These are phyloP conservation scores for Coenonympha glycerion DNA, from an alignment of 2,888 invertebrate species.

Conservation along the genomic window DNA sequence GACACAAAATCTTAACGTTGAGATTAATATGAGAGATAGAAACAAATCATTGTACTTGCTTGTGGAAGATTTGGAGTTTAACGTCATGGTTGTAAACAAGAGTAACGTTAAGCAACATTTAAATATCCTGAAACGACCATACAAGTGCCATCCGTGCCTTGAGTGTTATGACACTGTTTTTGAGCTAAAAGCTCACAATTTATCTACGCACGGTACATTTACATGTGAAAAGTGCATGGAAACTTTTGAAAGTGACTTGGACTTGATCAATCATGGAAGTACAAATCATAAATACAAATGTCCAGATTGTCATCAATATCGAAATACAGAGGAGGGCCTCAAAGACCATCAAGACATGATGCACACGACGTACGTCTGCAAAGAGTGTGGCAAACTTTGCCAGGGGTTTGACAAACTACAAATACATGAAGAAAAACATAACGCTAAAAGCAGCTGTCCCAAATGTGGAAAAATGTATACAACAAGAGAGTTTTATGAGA, in stretches of 20 bases:
- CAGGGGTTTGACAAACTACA: slow-evolving; percentile 47
- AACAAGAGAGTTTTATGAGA: slow-evolving; percentile 54
- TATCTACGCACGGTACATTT: slow-evolving; percentile 37
- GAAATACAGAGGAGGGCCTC: slow-evolving; percentile 43
- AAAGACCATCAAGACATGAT: slow-evolving; percentile 41
- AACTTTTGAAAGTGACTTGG: slow-evolving; percentile 34
- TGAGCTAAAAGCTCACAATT: slow-evolving; percentile 45
- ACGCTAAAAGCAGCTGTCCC: slow-evolving; percentile 49
- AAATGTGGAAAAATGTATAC: slow-evolving; percentile 60
- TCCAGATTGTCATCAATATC: slow-evolving; percentile 39
- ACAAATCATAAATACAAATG: slow-evolving; percentile 42
- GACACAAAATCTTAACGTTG: slow-evolving; percentile 35
- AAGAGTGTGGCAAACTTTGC: slow-evolving; percentile 57
- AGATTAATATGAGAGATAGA: slow-evolving; percentile 33
- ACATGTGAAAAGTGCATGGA: slow-evolving; percentile 50
- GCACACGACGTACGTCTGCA: slow-evolving; percentile 49
- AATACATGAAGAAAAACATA: slow-evolving; percentile 55
- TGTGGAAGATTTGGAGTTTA: slow-evolving; percentile 41
- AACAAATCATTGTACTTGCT: slow-evolving; percentile 46
- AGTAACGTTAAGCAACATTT: slow-evolving; percentile 21
- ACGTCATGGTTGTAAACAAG: slow-evolving; percentile 42
- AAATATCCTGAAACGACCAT: slow-evolving; percentile 20
- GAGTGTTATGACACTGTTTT: slow-evolving; percentile 34
- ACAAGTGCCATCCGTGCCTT: slow-evolving; percentile 42
- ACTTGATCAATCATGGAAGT: slow-evolving; percentile 37